phyloP scores from a whole-genome alignment of 2,113 vertebrate species.

The Plestiodon gilberti region DNA sequence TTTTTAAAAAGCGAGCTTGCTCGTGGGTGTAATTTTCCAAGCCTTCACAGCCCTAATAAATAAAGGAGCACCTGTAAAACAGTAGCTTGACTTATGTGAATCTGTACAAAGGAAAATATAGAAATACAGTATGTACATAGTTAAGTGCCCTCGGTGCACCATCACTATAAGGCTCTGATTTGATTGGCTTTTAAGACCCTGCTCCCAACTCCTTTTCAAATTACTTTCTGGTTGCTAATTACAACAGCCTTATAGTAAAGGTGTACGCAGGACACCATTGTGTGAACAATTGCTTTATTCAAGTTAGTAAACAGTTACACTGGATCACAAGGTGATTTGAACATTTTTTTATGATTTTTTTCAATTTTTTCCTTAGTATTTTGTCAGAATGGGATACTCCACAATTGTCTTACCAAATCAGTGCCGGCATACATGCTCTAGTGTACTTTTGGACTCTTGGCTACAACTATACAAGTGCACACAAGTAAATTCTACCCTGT shows the following conservation, averaged over 20 bases:
- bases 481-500: constrained; percentile 90
- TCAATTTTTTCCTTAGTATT: constrained; percentile 61
- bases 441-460: constrained; percentile 88
- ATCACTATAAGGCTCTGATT: constrained; percentile 70
- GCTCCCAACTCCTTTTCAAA: constrained; percentile 53
- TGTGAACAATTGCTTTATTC: constrained; percentile 86
- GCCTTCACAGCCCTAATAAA: constrained; percentile 86
- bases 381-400: constrained; percentile 81
- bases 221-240: constrained; percentile 43
- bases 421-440: constrained; percentile 83
- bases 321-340: constrained; percentile 86
- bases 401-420: constrained; percentile 81
- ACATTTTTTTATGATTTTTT: constrained; percentile 17
- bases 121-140: constrained; percentile 87
- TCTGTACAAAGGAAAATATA: constrained; percentile 85
- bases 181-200: constrained; percentile 36
- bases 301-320: constrained; percentile 89
- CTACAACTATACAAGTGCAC: constrained; percentile 88
- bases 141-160: constrained; percentile 69
- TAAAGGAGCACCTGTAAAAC: constrained; percentile 85
- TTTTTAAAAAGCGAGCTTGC: constrained; percentile 82
- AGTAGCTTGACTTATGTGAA: constrained; percentile 85
- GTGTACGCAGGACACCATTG: constrained; percentile 74
- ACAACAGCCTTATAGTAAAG: constrained; percentile 71
- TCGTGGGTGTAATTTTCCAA: constrained; percentile 78